These are phyloP conservation scores for Merops nubicus DNA, from an alignment of 2,113 vertebrate genomes.

Conservation along the genomic window DNA sequence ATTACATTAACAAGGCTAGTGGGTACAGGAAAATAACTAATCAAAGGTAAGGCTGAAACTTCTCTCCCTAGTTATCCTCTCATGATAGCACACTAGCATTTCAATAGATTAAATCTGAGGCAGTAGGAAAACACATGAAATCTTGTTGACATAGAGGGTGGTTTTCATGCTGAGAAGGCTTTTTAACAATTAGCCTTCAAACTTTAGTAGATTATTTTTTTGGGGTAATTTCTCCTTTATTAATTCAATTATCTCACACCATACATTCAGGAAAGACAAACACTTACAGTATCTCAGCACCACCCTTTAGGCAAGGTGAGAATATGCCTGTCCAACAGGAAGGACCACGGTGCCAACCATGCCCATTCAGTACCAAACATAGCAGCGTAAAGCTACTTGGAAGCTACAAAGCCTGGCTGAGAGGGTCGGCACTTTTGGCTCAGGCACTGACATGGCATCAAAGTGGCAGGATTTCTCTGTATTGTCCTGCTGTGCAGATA, in stretches of 20 bases:
- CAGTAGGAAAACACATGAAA: not conserved
- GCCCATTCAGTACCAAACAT: not conserved
- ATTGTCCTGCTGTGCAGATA: not conserved
- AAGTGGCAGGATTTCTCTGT: not conserved
- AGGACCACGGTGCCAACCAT: not conserved
- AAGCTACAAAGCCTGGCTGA: not conserved
- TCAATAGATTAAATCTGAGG: not conserved
- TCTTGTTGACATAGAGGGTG: not conserved
- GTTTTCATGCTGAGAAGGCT: fast-evolving
- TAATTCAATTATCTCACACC: not conserved
- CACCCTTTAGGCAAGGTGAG: not conserved
- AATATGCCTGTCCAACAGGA: not conserved
- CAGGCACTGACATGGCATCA: not conserved
- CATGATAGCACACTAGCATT: not conserved
- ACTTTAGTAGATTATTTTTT: not conserved
- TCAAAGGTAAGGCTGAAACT: not conserved
- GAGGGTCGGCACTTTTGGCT: not conserved
- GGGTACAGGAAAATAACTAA: not conserved
- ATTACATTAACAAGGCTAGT: not conserved
- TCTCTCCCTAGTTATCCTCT: not conserved
- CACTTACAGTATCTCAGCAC: fast-evolving
- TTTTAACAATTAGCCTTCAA: not conserved
- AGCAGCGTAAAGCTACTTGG: not conserved
- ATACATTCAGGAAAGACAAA: not conserved
- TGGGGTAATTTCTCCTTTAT: not conserved